Base-by-base conservation (phyloP, 2,113 vertebrate genomes). In the Anolis sagrei region DNA sequence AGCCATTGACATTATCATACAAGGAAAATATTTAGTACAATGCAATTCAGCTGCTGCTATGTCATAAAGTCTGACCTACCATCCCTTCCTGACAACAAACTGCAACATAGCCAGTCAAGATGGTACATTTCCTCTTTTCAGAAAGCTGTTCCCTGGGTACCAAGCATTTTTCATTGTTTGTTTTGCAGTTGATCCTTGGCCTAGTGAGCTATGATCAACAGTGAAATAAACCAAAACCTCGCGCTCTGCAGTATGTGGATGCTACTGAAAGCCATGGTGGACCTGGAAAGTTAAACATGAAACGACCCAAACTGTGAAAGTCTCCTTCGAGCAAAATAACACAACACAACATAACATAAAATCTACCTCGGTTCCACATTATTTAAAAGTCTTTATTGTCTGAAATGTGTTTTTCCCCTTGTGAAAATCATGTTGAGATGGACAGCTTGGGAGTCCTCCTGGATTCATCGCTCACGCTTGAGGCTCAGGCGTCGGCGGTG, bases 271-370 rank as follows among this genome's bases (percentile, higher is more conserved):
- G 11, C 23, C 44, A 75, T 29, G 25, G 5, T 48, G 77, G 29
- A 74, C 32, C 23, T 84, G 27, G 8, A 78, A 49, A 39, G 73
- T 1, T 69, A 49, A 48, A 48, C 54, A 51, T 14, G 62, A 14
- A 58, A 16, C 54, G 36, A 64, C 11, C 29, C 58, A 72, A 54
- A 62, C 85, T 88, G 61, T 44, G 89, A 88, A 84, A 77, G 11
- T 18, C 81, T 69, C 5, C n/a, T 91, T 44, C 51, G 23, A 93
- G 51, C 84, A 11, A 72, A 36, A n/a, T 18, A 34, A 86, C 83
- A 76, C 79, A 64, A 4, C 21, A 69, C 87, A 44, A 44, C 39
- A 44, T 5, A 44, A 44, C 39, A 44, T 44, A 88, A 23, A 76
- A 32, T 5, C 3, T 19, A 32, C 29, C 4, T 48, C 72, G 39